Percentiles rank a stretch among this genome's conserved stretches.
Conservation (phyloP, 92 coral and sea anemone species). For the Metridium senile region DNA sequence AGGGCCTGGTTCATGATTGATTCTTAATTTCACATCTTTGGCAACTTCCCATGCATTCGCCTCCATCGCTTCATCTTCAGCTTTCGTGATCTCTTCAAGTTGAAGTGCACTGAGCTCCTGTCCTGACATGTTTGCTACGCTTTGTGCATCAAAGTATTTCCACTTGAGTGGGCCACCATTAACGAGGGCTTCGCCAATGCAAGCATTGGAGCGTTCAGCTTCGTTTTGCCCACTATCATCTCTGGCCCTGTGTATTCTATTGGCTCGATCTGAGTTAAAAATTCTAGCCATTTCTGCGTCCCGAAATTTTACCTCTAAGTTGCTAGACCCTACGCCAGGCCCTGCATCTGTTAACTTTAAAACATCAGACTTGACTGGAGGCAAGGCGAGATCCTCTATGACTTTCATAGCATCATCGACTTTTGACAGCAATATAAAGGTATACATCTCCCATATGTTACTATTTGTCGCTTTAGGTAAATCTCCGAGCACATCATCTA, state of each 20-base stretch:
- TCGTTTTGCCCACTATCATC: constrained; percentile 62
- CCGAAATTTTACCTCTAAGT: not conserved
- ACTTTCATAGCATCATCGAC: not conserved
- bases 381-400: not conserved
- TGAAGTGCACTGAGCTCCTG: too few species aligned
- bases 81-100: too few species aligned
- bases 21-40: too few species aligned
- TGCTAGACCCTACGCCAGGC: constrained; percentile 46
- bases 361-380: not conserved
- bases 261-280: constrained; percentile 44
- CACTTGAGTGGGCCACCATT: too few species aligned
- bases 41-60: too few species aligned
- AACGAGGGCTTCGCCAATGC: too few species aligned
- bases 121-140: too few species aligned
- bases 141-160: too few species aligned
- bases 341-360: constrained; percentile 32
- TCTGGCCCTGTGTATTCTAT: constrained; percentile 47
- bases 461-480: not conserved
- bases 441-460: not conserved
- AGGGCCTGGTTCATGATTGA: too few species aligned
- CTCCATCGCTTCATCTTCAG: too few species aligned
- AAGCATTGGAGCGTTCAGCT: constrained; percentile 58
- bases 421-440: not conserved
- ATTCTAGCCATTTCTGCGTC: constrained; percentile 64
- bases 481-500: not conserved